Evolutionary conservation across 2,113 vertebrate species (phyloP).

Genomic region (Gambusia affinis): DNA sequence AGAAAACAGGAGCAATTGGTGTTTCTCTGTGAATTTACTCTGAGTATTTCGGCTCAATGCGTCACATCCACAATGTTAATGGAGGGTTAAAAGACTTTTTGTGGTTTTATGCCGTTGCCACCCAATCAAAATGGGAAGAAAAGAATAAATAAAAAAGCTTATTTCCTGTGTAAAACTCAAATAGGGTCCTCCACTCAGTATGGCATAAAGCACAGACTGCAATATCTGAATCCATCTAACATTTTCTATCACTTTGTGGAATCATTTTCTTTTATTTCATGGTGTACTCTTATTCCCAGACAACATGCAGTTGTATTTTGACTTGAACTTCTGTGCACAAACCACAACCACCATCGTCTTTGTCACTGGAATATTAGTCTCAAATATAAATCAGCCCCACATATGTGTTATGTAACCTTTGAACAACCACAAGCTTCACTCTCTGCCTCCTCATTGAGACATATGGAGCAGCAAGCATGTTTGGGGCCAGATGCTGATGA

Average conservation of each 20-base stretch:
- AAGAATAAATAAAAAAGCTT: neutral
- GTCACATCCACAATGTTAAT: too few relatives aligned
- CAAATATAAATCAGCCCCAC: slow-evolving; percentile 63
- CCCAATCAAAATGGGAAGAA: too few relatives aligned
- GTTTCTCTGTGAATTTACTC: too few relatives aligned
- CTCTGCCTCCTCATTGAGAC: slow-evolving; percentile 46
- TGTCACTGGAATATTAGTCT: slow-evolving; percentile 41
- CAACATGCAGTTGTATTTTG: slow-evolving; percentile 38
- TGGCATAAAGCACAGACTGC: neutral
- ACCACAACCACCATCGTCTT: slow-evolving; percentile 58
- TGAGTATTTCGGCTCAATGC: too few relatives aligned
- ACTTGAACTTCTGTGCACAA: slow-evolving; percentile 44
- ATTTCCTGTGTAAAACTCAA: neutral
- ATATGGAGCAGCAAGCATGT: slow-evolving; percentile 71
- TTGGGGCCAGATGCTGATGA: slow-evolving; percentile 68
- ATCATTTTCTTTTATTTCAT: slow-evolving; percentile 26
- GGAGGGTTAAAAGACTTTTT: too few relatives aligned
- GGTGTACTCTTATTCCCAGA: slow-evolving; percentile 20
- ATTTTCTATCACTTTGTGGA: slow-evolving; percentile 12
- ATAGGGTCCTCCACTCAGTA: neutral
- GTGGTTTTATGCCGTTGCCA: too few relatives aligned
- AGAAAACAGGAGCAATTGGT: too few relatives aligned
- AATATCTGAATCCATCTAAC: neutral
- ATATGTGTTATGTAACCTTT: slow-evolving; percentile 68
- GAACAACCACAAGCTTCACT: slow-evolving; percentile 69